These are phyloP conservation scores for Eptesicus fuscus DNA, from an alignment of 2,113 vertebrate genomes.

Conservation along the genomic window DNA sequence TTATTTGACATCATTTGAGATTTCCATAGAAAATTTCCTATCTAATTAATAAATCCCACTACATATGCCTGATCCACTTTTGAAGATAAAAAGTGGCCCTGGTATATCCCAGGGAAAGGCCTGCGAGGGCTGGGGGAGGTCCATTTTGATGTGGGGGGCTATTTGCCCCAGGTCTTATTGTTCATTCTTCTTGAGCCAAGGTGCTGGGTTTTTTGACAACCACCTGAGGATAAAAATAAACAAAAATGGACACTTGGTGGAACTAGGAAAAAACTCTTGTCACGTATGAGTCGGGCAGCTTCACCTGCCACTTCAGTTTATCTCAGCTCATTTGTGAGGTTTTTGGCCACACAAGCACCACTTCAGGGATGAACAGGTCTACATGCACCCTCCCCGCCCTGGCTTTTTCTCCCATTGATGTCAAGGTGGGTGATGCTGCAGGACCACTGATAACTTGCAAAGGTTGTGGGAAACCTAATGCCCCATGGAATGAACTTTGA, in stretches of 20 bases:
- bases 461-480: not conserved
- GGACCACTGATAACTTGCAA: too few species aligned
- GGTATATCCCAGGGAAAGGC: not conserved
- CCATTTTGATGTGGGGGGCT: not conserved
- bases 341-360: not conserved
- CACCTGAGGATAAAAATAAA: not conserved
- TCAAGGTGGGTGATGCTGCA: too few species aligned
- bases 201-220: not conserved
- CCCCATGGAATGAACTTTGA: not conserved
- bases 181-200: not conserved
- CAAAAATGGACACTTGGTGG: not conserved
- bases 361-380: not conserved
- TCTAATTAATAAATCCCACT: not conserved
- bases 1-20: not conserved
- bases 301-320: not conserved
- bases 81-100: not conserved
- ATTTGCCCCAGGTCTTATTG: not conserved
- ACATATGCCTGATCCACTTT: not conserved
- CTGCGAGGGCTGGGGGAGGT: not conserved
- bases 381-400: fast-evolving
- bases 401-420: not conserved
- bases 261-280: not conserved
- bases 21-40: not conserved
- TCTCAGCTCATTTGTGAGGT: not conserved
- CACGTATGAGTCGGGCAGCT: not conserved